Evolutionary conservation across 2,888 invertebrate species (phyloP), one percentile per base, ranked within the genome.

Genomic region (Caenorhabditis sp.): DNA sequence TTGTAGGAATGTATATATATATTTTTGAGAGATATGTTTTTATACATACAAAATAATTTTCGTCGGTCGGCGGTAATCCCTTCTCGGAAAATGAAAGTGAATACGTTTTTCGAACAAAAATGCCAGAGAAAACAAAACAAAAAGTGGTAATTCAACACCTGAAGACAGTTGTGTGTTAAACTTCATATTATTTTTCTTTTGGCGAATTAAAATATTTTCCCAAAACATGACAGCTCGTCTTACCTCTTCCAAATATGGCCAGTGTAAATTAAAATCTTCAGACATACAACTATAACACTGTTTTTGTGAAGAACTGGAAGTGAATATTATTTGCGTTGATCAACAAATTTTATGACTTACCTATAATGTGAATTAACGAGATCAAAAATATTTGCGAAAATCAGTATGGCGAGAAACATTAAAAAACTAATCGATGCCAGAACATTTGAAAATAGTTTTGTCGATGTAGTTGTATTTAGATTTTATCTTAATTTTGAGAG

Each of bases 221-320:
- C 43, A 43, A 43, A n/a, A n/a, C n/a, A n/a, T n/a, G n/a, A n/a
- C n/a, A n/a, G n/a, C n/a, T n/a, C n/a, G n/a, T n/a, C n/a, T n/a
- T 51, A 86, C 86, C 82, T 86, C 82, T 65, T 86, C 84, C 24
- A 86, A 69, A 69, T 83, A 79, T 21, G 78, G 80, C 86, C 86
- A 86, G 62, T 86, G 84, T 12, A 76, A 59, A 51, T 83, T 74
- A 65, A 86, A 86, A 50, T 86, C 85, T 75, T 83, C 81, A 10
- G 85, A 85, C 86, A 86, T 86, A 71, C 86, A 86, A 55, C 83
- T 83, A 76, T 84, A 86, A 73, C 86, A 86, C 57, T 83, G 82
- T 50, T 82, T 79, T 19, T 77, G 74, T 1, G 69, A 50, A 3
- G 60, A 31, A 37, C 73, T 73, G 62, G 14, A 69, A 64, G 21